Evolutionary conservation across 2,113 vertebrate genomes (phyloP).

Genomic region (Heteronetta atricapilla): DNA sequence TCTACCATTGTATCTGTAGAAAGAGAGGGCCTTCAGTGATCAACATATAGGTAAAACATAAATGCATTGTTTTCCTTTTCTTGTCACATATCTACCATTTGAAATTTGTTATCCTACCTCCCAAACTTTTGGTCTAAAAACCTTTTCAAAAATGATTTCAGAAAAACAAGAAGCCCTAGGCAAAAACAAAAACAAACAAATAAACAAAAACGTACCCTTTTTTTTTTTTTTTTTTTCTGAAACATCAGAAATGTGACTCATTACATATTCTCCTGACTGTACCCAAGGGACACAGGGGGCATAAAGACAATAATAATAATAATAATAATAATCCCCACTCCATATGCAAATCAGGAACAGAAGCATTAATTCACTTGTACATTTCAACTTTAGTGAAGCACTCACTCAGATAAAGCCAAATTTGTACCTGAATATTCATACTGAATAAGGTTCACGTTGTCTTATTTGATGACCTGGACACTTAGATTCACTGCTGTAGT

Average conservation of each 20-base stretch:
- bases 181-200: not conserved
- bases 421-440: constrained; percentile 1
- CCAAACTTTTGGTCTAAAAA: fast-evolving
- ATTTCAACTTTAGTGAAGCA: not conserved
- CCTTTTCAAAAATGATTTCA: not conserved
- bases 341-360: not conserved
- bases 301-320: no score
- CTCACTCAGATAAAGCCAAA: not conserved
- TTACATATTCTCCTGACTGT: not conserved
- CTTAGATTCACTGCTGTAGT: not conserved
- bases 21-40: not conserved
- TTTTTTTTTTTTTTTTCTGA: not conserved
- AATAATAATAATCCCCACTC: no score
- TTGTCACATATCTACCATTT: not conserved
- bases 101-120: not conserved
- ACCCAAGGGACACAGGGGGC: not conserved
- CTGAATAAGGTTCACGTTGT: not conserved
- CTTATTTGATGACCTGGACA: not conserved
- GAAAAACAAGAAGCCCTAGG: not conserved
- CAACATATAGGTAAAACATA: not conserved
- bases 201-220: not conserved
- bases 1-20: not conserved
- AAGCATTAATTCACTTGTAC: not conserved
- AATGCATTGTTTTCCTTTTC: not conserved
- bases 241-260: not conserved